phyloP scores from a whole-genome alignment of 2,113 vertebrate species.

The Corydoras maculifer region DNA sequence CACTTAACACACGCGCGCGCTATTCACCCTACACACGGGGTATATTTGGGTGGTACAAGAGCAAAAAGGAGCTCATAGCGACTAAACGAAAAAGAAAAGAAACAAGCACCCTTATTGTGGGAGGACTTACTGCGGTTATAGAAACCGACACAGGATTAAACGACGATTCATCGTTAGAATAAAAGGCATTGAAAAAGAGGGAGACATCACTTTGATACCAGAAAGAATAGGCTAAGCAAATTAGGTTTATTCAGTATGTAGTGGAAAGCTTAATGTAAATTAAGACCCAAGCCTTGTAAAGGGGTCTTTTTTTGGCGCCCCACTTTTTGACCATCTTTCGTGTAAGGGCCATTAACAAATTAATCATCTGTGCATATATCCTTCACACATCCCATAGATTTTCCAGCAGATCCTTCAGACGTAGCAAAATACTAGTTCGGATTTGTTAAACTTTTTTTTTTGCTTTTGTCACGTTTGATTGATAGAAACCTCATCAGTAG shows the following conservation, averaged over 20 bases:
- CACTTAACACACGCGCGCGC: constrained; percentile 60
- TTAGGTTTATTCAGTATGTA: not conserved
- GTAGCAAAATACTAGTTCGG: too few relatives aligned
- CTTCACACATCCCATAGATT: too few relatives aligned
- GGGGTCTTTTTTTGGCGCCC: too few relatives aligned
- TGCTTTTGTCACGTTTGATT: too few relatives aligned
- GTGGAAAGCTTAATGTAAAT: not conserved
- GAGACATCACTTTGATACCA: constrained; percentile 16
- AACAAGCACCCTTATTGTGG: constrained; percentile 50
- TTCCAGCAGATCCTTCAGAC: too few relatives aligned
- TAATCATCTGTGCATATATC: too few relatives aligned
- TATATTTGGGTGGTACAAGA: constrained; percentile 51
- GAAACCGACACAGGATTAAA: constrained; percentile 42
- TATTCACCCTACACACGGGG: constrained; percentile 48
- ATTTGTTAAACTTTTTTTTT: too few relatives aligned
- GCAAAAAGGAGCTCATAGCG: constrained; percentile 49
- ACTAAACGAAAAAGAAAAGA: constrained; percentile 55
- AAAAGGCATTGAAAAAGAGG: constrained; percentile 21
- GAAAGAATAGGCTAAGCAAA: not conserved
- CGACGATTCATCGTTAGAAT: constrained; percentile 26
- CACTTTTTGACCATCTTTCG: too few relatives aligned
- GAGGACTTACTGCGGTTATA: constrained; percentile 47
- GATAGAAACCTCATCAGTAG: too few relatives aligned
- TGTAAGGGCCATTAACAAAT: too few relatives aligned
- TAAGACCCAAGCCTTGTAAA: not conserved